Evolutionary conservation across 2,113 vertebrate species (phyloP).

Genomic region (Colius striatus): DNA sequence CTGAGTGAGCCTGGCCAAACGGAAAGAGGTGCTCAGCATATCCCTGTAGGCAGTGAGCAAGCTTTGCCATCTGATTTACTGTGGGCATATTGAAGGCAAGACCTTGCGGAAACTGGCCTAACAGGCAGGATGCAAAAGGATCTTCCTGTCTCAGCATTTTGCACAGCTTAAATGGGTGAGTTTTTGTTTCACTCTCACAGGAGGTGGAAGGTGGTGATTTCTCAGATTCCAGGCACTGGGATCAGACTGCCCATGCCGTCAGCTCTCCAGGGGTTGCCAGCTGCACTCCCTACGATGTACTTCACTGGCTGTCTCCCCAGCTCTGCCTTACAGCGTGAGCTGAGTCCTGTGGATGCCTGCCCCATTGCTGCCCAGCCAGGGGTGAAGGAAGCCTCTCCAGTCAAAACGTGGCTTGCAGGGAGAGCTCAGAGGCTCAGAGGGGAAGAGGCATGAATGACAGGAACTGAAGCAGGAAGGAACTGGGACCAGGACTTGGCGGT

Average conservation of each 20-base stretch:
- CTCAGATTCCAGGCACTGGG: not conserved
- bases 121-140: not conserved
- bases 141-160: not conserved
- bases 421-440: not conserved
- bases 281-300: fast-evolving
- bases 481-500: fast-evolving
- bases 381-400: fast-evolving
- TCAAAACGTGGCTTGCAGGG: not conserved
- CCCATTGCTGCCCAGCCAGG: fast-evolving
- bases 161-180: not conserved
- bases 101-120: not conserved
- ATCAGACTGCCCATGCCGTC: not conserved
- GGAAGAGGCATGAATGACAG: constrained; percentile 37
- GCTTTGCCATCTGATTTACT: not conserved
- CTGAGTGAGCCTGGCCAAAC: not conserved
- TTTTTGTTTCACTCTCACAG: not conserved
- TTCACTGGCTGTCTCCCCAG: fast-evolving
- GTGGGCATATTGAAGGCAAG: fast-evolving
- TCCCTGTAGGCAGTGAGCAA: fast-evolving
- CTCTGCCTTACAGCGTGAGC: fast-evolving
- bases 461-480: constrained; percentile 25
- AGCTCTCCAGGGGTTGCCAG: not conserved
- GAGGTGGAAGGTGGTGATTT: not conserved
- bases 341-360: not conserved
- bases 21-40: not conserved